Conservation (phyloP, 2,888 invertebrate genomes). For the Netelia fuscicornis region DNA sequence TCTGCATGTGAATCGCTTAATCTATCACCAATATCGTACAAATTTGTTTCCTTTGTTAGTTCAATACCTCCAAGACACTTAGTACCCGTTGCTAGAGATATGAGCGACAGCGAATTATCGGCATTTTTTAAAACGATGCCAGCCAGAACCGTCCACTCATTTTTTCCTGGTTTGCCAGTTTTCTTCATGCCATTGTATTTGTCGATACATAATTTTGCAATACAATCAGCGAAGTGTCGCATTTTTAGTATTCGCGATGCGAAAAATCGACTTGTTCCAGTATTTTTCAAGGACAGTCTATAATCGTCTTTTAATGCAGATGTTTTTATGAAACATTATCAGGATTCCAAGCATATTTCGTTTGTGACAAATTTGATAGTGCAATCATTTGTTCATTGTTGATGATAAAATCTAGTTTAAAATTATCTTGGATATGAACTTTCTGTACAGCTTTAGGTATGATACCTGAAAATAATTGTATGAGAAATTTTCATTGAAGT, state of each 20-base stretch:
- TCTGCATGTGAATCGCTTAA: slow-evolving; percentile 97
- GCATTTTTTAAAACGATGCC: slow-evolving; percentile 87
- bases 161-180: slow-evolving; percentile 91
- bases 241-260: slow-evolving; percentile 59
- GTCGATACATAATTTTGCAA: slow-evolving; percentile 87
- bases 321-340: slow-evolving; percentile 84
- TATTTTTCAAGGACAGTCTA: background rate
- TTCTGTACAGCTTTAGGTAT: slow-evolving; percentile 89
- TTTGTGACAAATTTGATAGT: slow-evolving; percentile 84
- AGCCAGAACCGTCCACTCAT: slow-evolving; percentile 94
- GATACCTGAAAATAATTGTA: slow-evolving; percentile 84
- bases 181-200: slow-evolving; percentile 89
- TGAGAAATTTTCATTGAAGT: slow-evolving; percentile 16
- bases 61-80: slow-evolving; percentile 93
- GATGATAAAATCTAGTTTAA: slow-evolving; percentile 87
- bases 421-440: slow-evolving; percentile 87
- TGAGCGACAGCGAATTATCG: slow-evolving; percentile 86
- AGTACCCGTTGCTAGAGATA: slow-evolving; percentile 95
- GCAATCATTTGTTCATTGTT: slow-evolving; percentile 86
- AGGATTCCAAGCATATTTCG: slow-evolving; percentile 88
- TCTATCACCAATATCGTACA: slow-evolving; percentile 89
- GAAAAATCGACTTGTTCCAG: background rate
- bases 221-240: slow-evolving; percentile 83
- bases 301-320: background rate
- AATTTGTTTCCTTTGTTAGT: slow-evolving; percentile 78